These are phyloP conservation scores for Loris lydekkerianus DNA, from an alignment of 2,797 vertebrate species.

Conservation along the genomic window DNA sequence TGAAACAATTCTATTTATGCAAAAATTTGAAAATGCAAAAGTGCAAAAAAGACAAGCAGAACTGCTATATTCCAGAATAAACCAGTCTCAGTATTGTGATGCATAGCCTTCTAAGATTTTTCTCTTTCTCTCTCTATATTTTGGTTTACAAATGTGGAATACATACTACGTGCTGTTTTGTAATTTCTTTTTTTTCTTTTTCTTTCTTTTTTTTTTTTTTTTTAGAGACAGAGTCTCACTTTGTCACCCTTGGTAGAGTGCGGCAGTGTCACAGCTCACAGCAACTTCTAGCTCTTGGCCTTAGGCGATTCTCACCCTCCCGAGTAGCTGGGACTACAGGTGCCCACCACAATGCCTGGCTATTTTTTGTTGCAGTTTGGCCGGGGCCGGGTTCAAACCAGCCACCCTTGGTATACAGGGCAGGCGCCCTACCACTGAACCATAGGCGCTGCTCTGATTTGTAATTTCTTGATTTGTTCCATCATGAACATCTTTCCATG, in stretches of 20 bases:
- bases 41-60: background rate
- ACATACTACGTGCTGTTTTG: background rate
- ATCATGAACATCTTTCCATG: background rate
- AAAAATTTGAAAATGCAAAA: constrained; percentile 5
- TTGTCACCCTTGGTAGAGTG: too few relatives aligned
- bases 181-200: background rate
- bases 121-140: background rate
- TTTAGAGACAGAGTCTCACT: too few relatives aligned
- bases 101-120: background rate
- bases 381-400: too few relatives aligned
- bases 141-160: background rate
- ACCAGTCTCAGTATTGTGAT: background rate
- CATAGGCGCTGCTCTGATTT: background rate
- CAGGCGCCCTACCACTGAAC: too few relatives aligned
- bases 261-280: too few relatives aligned
- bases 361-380: too few relatives aligned
- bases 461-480: background rate
- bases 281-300: too few relatives aligned
- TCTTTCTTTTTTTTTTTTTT: too few relatives aligned
- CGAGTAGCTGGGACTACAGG: too few relatives aligned
- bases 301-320: too few relatives aligned
- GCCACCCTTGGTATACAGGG: too few relatives aligned
- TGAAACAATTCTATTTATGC: constrained; percentile 1
- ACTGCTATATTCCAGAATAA: background rate
- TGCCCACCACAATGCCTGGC: too few relatives aligned